Percentiles rank a stretch among this genome's conserved stretches.
These are phyloP conservation scores for Copidosoma aretas DNA, from an alignment of 2,888 invertebrate species.

Conservation along the genomic window DNA sequence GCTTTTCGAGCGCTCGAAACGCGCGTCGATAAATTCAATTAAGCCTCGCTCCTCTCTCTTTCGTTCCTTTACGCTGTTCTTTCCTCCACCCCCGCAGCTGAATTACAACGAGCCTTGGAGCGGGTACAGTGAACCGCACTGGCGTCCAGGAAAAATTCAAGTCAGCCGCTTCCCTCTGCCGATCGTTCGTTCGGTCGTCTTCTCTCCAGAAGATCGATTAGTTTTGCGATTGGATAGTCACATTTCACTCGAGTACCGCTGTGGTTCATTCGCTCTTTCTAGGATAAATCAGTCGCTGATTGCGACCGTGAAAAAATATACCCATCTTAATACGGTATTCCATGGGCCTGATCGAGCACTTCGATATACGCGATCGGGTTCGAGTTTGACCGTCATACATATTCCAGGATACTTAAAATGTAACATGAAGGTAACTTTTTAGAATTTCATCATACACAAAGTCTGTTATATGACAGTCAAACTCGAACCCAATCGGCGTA, in stretches of 20 bases:
- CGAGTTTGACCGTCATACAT: no score
- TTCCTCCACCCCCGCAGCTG: background rate
- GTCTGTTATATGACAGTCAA: no score
- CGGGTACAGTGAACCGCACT: slow-evolving; percentile 2
- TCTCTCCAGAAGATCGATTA: slow-evolving; percentile 2
- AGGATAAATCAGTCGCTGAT: no score
- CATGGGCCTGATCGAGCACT: no score
- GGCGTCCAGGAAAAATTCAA: slow-evolving; percentile 9
- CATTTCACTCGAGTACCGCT: slow-evolving; percentile 1
- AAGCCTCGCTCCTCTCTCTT: slow-evolving; percentile 15
- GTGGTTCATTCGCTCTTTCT: no score
- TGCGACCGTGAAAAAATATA: no score
- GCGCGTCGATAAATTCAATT: slow-evolving; percentile 34
- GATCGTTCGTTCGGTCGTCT: background rate
- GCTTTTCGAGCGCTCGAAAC: slow-evolving; percentile 26
- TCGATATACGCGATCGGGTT: no score
- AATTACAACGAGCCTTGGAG: slow-evolving; percentile 28
- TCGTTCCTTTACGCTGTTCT: background rate
- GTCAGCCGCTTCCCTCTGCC: slow-evolving; percentile 5
- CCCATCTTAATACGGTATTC: no score
- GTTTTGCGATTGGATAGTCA: slow-evolving; percentile 21
- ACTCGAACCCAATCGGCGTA: no score
- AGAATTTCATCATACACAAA: no score
- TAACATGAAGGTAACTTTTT: no score
- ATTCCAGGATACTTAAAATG: no score